Evolutionary conservation across 1,140 invertebrate genomes (phyloP), one percentile per base, ranked within the genome.

Genomic region (Anoplophora glabripennis): DNA sequence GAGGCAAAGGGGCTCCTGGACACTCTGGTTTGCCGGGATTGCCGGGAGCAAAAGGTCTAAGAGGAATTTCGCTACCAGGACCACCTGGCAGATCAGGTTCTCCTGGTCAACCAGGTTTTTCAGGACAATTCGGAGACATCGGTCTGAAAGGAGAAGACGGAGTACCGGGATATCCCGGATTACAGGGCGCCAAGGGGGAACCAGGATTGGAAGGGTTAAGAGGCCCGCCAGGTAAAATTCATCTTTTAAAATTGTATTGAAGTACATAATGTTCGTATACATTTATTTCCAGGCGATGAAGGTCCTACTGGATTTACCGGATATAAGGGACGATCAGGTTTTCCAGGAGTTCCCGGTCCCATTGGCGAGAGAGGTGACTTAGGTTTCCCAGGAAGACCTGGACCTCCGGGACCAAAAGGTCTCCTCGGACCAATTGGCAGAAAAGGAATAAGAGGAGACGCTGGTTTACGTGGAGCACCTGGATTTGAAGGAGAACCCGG

Each of bases 11-110:
- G 33, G 74, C 78, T 3, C 77, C 77, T 9, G 84, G 84, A 33
- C 82, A 84, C 51, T 85, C 84, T 65, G 89, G 89, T 53, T 79
- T 85, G 56, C 73, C 78, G 57, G 89, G 89, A 88, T 38, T 60
- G 70, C 0, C 80, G 80, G 92, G 92, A 9, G 41, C 54, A 8
- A 68, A 70, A 59, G 76, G 78, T 41, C 72, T 72, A 53, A 67
- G 71, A 35, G 84, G 84, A 9, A 72, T 77, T 10, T 80, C 86
- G 61, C 36, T 63, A 4, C 70, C 64, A 9, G 84, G 84, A 14
- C 66, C 62, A 0, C 75, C 76, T 41, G 84, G 84, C 3, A 77
- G 76, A 45, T 67, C 77, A 18, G 85, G 84, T 8, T 21, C 14
- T 2, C 44, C 59, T 9, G 76, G 81, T 17, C 12, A 52, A 18